Evolutionary conservation across 1,140 invertebrate species (phyloP).

Genomic region (Dinoponera quadriceps): DNA sequence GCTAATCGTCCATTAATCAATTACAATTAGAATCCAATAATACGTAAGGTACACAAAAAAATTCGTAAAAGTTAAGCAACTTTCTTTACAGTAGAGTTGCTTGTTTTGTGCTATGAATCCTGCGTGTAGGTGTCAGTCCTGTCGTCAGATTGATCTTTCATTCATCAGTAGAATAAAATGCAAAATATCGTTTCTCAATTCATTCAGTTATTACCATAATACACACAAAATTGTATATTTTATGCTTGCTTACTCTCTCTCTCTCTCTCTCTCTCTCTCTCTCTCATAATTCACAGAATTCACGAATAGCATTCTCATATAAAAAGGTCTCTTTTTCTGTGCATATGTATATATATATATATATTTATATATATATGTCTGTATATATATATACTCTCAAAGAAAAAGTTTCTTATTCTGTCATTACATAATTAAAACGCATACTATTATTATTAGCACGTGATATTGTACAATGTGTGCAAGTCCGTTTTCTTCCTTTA

Average conservation of each 20-base stretch:
- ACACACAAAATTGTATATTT: constrained; percentile 71
- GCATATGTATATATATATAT: constrained; percentile 47
- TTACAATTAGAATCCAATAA: neutral
- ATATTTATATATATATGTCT: constrained; percentile 45
- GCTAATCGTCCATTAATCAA: constrained; percentile 7
- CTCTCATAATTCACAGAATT: constrained; percentile 77
- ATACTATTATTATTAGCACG: constrained; percentile 78
- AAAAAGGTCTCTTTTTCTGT: constrained; percentile 68
- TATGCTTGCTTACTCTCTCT: too few relatives aligned
- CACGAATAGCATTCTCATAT: constrained; percentile 73
- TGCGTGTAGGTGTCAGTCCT: constrained; percentile 37
- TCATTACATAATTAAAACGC: constrained; percentile 71
- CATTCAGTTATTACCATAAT: constrained; percentile 74
- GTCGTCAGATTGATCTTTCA: constrained; percentile 60
- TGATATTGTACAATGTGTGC: constrained; percentile 81
- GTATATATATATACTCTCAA: constrained; percentile 49
- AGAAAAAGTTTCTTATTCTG: constrained; percentile 75
- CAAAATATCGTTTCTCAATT: constrained; percentile 74
- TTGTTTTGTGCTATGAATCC: constrained; percentile 73
- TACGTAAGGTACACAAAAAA: neutral
- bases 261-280: too few relatives aligned
- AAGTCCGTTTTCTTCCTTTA: constrained; percentile 62
- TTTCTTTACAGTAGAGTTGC: constrained; percentile 25
- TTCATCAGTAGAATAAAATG: constrained; percentile 75
- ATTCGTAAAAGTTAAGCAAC: constrained; percentile 3